Conservation (phyloP, 2,797 vertebrate species). For the Mastacembelus armatus region DNA sequence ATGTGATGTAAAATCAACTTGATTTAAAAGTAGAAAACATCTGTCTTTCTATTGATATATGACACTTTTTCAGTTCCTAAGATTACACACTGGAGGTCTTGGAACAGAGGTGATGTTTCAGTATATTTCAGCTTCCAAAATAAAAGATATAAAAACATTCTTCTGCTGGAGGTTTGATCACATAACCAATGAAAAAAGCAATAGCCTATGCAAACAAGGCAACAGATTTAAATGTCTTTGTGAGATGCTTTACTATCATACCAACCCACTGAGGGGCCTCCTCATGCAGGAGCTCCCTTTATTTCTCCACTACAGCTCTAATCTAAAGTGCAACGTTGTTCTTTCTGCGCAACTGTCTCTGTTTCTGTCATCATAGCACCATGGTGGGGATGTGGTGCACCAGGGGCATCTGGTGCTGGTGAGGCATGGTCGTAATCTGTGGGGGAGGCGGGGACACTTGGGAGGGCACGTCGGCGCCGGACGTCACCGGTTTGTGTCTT, state of each 20-base stretch:
- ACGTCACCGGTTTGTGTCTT: constrained; percentile 88
- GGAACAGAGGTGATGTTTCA: neutral
- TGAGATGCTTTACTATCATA: constrained; percentile 37
- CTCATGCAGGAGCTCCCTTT: constrained; percentile 5
- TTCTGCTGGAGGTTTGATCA: constrained; percentile 34
- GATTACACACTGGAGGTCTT: constrained; percentile 22
- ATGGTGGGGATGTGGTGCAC: constrained; percentile 93
- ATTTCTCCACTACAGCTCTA: constrained; percentile 32
- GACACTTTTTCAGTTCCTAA: constrained; percentile 15
- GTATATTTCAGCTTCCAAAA: constrained; percentile 14
- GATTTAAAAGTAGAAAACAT: constrained; percentile 9
- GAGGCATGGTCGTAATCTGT: constrained; percentile 85
- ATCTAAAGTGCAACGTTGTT: constrained; percentile 80
- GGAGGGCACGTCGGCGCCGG: constrained; percentile 55
- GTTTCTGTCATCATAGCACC: constrained; percentile 87
- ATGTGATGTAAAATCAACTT: constrained; percentile 29
- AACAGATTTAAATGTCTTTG: constrained; percentile 24
- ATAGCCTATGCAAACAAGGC: constrained; percentile 44
- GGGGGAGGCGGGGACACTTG: constrained; percentile 85
- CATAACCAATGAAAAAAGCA: constrained; percentile 14
- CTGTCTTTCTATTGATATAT: neutral
- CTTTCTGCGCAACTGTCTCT: constrained; percentile 13
- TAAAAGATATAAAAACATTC: constrained; percentile 30
- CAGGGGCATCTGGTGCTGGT: constrained; percentile 82
- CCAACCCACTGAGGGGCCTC: neutral